phyloP scores from a whole-genome alignment of 2,888 invertebrate genomes.

The Harpalus rubripes region DNA sequence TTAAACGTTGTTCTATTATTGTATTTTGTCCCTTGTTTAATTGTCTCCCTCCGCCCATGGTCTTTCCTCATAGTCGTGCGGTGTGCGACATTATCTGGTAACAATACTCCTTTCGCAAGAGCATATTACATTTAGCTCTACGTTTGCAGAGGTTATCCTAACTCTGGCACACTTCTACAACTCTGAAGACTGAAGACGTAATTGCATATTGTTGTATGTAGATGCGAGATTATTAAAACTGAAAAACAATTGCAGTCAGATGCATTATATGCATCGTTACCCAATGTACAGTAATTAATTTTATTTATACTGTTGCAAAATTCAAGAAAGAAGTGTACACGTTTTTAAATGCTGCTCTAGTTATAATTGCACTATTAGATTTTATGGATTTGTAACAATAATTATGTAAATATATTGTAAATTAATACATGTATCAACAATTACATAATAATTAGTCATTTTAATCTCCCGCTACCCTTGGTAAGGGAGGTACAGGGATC shows the following conservation, averaged over 20 bases:
- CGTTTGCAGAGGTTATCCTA: conserved; percentile 41
- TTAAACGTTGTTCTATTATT: neutral
- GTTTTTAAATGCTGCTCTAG: conserved; percentile 9
- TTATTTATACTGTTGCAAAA: conserved; percentile 17
- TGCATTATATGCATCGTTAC: conserved; percentile 48
- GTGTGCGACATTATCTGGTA: conserved; percentile 33
- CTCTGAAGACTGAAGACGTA: conserved; percentile 36
- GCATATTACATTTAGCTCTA: conserved; percentile 45
- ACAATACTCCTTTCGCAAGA: conserved; percentile 51
- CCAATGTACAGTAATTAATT: conserved; percentile 35
- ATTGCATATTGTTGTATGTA: conserved; percentile 47
- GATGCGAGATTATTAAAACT: conserved; percentile 23
- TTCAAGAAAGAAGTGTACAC: neutral
- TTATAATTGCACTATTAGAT: neutral
- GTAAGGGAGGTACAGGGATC: too few relatives aligned
- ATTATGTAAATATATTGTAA: neutral
- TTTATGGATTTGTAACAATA: neutral
- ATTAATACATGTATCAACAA: too few relatives aligned
- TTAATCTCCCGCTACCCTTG: too few relatives aligned
- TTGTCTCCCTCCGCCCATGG: neutral
- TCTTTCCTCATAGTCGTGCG: neutral
- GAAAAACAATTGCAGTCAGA: conserved; percentile 31
- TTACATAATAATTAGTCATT: too few relatives aligned
- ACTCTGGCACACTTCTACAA: conserved; percentile 47
- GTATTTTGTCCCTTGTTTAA: neutral